Conservation (phyloP, 2,797 vertebrate species). For the Alexandromys oeconomus region DNA sequence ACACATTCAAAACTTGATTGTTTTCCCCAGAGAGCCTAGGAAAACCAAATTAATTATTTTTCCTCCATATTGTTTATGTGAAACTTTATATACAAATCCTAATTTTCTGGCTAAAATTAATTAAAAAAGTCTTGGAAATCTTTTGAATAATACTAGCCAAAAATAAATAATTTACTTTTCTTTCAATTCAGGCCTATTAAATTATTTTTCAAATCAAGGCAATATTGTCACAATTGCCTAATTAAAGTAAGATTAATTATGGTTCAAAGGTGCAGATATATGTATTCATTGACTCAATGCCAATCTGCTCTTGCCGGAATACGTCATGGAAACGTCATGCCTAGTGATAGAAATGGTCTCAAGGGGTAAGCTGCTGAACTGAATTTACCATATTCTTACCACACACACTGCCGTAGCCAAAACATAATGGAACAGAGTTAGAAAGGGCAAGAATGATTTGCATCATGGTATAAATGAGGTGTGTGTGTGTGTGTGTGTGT, state of each 20-base stretch:
- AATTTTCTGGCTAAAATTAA: neutral
- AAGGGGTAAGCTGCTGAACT: neutral
- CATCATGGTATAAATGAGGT: neutral
- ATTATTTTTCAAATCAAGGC: constrained; percentile 20
- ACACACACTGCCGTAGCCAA: neutral
- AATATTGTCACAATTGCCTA: neutral
- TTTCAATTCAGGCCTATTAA: neutral
- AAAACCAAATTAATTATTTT: neutral
- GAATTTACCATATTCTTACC: neutral
- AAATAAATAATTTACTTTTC: constrained; percentile 35
- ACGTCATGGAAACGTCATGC: neutral
- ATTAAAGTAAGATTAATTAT: constrained; percentile 11
- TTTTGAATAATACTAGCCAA: neutral
- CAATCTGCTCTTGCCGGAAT: neutral
- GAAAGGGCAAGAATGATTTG: neutral
- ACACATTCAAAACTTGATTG: neutral
- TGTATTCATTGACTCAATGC: neutral
- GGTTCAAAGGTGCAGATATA: neutral
- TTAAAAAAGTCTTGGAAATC: neutral
- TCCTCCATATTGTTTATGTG: neutral
- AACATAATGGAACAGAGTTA: neutral
- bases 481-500: neutral
- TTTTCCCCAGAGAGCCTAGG: neutral
- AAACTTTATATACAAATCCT: neutral
- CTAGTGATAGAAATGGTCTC: neutral